Base-by-base conservation (phyloP, 2,113 vertebrate species). In the Bothrops jararaca region DNA sequence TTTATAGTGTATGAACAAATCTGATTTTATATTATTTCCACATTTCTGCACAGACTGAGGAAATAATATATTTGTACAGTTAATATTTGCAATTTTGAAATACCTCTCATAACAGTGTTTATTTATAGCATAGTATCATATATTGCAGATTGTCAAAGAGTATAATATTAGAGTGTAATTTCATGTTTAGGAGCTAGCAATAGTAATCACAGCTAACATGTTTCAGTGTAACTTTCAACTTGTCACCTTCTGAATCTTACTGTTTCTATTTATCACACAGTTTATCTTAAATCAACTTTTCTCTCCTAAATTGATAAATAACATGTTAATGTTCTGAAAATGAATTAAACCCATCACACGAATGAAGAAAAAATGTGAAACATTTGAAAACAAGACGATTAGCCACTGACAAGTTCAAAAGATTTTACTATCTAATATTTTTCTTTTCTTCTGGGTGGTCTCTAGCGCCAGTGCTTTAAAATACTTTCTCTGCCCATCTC, bases 381-480 rank as follows among this genome's bases (percentile, higher is more conserved):
- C 94, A 48, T 89, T 95, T 96, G 34, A 92, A 88, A 92, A 94
- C 91, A 92, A 92, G 85, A 95, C 89, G 85, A 90, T 95, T 97
- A 95, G 95, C 96, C 95, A 93, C 96, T 96, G 74, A 90, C 64
- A 26, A 93, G 15, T 93, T 95, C 60, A 93, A 95, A 86, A 95
- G 54, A 92, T 29, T 96, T 94, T 29, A 95, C 93, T 90, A 57
- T 58, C 13, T 52, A 53, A 0, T 96, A 95, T 96, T 95, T 97
- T 56, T 92, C 94, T 94, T 94, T 92, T 91, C 90, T 93, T 92
- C 89, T 95, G 96, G 95, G 95, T 96, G 95, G 95, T 95, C 92
- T 13, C 69, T 56, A 89, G 15, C 88, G 39, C 50, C 90, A 11
- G 86, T 93, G 9, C 0, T 95, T 94, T 85, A 24, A 34, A 92